Evolutionary conservation across 2,797 vertebrate species (phyloP).

Genomic region (Limnodromus scolopaceus): DNA sequence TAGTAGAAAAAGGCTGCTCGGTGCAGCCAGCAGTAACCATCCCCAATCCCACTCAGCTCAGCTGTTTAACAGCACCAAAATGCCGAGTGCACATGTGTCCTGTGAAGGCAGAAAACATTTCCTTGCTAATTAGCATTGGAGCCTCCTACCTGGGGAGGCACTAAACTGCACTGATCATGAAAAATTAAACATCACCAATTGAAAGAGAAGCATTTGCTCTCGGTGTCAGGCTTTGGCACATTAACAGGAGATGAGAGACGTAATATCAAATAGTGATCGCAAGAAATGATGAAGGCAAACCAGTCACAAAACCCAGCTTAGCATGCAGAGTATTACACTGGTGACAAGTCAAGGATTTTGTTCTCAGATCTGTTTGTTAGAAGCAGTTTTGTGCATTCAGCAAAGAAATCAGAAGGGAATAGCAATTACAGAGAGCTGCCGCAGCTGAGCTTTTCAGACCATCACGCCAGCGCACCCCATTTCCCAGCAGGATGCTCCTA

Average conservation of each 20-base stretch:
- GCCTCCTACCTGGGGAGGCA: slow-evolving; percentile 48
- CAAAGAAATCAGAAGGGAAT: slow-evolving; percentile 63
- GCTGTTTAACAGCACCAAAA: not conserved
- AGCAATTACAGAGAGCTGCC: slow-evolving; percentile 63
- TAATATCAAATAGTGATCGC: not conserved
- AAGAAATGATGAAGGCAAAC: not conserved
- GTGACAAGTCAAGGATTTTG: slow-evolving; percentile 54
- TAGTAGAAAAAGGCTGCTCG: not conserved
- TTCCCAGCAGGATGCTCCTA: slow-evolving; percentile 42
- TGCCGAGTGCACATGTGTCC: not conserved
- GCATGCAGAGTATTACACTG: slow-evolving; percentile 5
- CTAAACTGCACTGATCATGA: slow-evolving; percentile 62
- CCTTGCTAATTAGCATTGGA: slow-evolving; percentile 63
- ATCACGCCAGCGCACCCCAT: not conserved
- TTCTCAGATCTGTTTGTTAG: slow-evolving; percentile 55
- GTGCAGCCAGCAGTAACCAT: not conserved
- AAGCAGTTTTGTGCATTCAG: slow-evolving; percentile 57
- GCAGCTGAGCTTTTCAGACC: slow-evolving; percentile 63
- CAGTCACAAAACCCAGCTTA: not conserved
- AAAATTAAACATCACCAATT: slow-evolving; percentile 67
- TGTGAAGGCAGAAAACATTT: not conserved
- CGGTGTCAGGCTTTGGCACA: not conserved
- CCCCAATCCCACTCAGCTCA: not conserved
- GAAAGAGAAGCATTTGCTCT: slow-evolving; percentile 20
- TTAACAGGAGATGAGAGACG: slow-evolving; percentile 1